These are phyloP conservation scores for Hippocampus barbouri DNA, from an alignment of 2,113 vertebrate genomes.

Conservation along the genomic window DNA sequence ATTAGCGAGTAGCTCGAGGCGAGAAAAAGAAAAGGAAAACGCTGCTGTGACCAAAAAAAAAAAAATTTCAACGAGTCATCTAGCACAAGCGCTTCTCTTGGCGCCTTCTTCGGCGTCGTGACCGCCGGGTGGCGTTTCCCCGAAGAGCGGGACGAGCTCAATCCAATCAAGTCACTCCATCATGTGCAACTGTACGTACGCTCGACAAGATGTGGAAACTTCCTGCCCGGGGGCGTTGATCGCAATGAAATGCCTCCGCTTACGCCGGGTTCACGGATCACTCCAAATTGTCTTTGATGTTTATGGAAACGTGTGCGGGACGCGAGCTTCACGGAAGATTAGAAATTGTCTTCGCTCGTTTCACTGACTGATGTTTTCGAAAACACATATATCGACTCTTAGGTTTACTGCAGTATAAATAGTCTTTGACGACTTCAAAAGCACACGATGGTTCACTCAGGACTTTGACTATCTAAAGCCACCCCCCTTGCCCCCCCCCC, in stretches of 20 bases:
- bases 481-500: too few relatives aligned
- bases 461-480: too few relatives aligned
- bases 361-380: not conserved
- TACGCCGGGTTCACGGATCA: not conserved
- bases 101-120: conserved; percentile 36
- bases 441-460: not conserved
- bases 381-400: too few relatives aligned
- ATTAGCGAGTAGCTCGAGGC: conserved; percentile 48
- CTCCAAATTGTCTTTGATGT: not conserved
- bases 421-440: not conserved
- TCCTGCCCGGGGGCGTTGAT: conserved; percentile 7
- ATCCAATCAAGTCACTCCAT: conserved; percentile 35
- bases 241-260: conserved; percentile 3
- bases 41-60: conserved; percentile 47
- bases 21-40: conserved; percentile 18
- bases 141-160: conserved; percentile 45
- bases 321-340: not conserved
- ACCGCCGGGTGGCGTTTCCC: conserved; percentile 45
- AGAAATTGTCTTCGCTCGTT: not conserved
- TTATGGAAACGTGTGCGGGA: not conserved
- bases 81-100: conserved; percentile 37
- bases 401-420: too few relatives aligned
- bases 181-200: conserved; percentile 32
- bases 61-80: conserved; percentile 30
- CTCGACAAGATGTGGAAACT: conserved; percentile 30